Evolutionary conservation across 2,888 invertebrate species (phyloP).

Genomic region (Globia sparganii): DNA sequence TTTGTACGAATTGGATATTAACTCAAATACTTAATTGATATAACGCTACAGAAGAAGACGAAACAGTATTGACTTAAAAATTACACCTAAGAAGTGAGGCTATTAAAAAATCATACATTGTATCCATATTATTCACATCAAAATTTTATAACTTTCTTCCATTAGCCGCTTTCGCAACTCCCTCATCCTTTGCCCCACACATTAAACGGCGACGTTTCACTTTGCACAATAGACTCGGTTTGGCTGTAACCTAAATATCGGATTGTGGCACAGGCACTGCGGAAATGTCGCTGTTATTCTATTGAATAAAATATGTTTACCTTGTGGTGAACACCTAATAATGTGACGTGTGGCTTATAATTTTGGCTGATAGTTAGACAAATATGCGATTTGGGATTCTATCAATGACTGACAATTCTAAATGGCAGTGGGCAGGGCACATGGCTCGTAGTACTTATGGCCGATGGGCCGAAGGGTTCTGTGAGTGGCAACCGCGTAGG

Average conservation of each 20-base stretch:
- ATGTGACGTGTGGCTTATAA: slow-evolving; percentile 24
- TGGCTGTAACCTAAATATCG: slow-evolving; percentile 89
- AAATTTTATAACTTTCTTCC: background rate
- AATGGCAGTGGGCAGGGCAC: background rate
- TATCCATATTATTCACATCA: background rate
- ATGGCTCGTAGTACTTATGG: background rate
- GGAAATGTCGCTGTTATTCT: slow-evolving; percentile 80
- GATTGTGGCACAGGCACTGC: slow-evolving; percentile 81
- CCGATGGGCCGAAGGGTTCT: too few species aligned
- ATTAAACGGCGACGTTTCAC: slow-evolving; percentile 84
- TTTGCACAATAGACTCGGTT: slow-evolving; percentile 88
- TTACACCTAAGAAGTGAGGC: background rate
- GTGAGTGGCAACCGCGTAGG: background rate
- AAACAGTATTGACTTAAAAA: background rate
- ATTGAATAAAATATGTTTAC: slow-evolving; percentile 79
- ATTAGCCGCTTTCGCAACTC: slow-evolving; percentile 40
- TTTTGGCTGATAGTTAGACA: background rate
- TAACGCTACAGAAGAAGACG: background rate
- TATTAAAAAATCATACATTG: background rate
- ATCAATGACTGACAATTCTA: background rate
- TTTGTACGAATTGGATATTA: too few species aligned
- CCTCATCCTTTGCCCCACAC: slow-evolving; percentile 72
- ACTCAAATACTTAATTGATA: background rate
- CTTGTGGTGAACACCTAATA: slow-evolving; percentile 54
- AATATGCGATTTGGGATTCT: background rate